Base-by-base conservation (phyloP, 1,140 invertebrate species). In the Dendrolimus kikuchii region DNA sequence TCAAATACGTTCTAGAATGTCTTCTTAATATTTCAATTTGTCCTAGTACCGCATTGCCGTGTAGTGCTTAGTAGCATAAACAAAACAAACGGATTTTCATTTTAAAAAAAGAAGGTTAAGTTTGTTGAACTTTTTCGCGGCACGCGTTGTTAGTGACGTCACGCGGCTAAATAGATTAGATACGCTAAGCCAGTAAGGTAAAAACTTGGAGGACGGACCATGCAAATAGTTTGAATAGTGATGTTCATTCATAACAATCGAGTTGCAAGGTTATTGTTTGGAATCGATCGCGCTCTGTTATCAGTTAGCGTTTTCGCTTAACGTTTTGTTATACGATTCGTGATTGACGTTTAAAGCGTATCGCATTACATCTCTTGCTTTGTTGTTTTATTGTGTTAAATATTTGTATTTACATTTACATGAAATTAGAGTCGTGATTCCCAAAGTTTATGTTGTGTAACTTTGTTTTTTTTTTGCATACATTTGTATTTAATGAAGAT, bases 81-180 rank as follows among this genome's bases (percentile, higher is more conserved):
- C 23, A 7, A 8, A 38, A 48, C 46, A 38, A 5, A 23, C 23
- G 23, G 23, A 23, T 23, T 23, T 23, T 45, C 43, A 5, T 7
- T 47, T 41, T 51, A 47, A 44, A 47, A 43, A 61, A 67, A 23
- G 23, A 64, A 69, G 65, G 70, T 68, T 70, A 73, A 77, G 79
- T 80, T 82, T 80, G 77, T 82, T 82, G 75, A 82, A 80, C 79
- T 82, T 78, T 71, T 74, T 81, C 71, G 65, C 65, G 65, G 66
- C 68, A 64, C 65, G 64, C 56, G 63, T 66, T 37, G 42, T 51
- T 58, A 46, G 69, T 81, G 78, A 79, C 75, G 75, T 82, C 68
- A 77, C 48, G 74, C 74, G 77, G 49, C 71, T 78, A 82, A 81
- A 64, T 68, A 79, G 74, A 79, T 79, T 81, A 78, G 64, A 71